Percentiles rank a stretch among this genome's conserved stretches.
Conservation (phyloP, 1,140 invertebrate genomes). For the Drosophila trapezifrons region DNA sequence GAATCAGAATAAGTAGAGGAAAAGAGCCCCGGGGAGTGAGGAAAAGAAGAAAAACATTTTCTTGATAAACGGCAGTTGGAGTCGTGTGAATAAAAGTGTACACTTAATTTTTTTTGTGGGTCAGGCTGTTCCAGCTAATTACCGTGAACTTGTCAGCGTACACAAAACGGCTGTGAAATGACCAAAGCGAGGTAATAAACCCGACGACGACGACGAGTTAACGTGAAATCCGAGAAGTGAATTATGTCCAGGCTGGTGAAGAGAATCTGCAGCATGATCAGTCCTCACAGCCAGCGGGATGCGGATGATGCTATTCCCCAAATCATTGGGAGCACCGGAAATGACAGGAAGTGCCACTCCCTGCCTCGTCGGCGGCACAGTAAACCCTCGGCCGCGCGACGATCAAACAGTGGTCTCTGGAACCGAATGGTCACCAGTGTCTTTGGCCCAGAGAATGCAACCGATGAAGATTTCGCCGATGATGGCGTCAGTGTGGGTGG, state of each 20-base stretch:
- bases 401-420: slow-evolving; percentile 37
- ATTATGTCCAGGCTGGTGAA: slow-evolving; percentile 67
- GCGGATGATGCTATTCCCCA: slow-evolving; percentile 11
- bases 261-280: slow-evolving; percentile 72
- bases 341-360: slow-evolving; percentile 40
- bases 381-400: slow-evolving; percentile 2
- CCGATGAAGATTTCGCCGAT: slow-evolving; percentile 5
- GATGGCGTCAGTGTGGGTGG: slow-evolving; percentile 26
- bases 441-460: slow-evolving; percentile 16
- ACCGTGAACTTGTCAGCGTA: slow-evolving; percentile 62
- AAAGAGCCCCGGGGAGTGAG: not conserved
- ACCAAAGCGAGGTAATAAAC: slow-evolving; percentile 36
- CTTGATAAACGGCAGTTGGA: slow-evolving; percentile 53
- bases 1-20: slow-evolving; percentile 11
- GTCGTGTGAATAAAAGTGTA: slow-evolving; percentile 59
- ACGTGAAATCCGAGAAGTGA: slow-evolving; percentile 27
- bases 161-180: slow-evolving; percentile 45
- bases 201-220: slow-evolving; percentile 32
- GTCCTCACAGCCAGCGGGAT: slow-evolving; percentile 30
- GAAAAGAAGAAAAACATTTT: slow-evolving; percentile 53
- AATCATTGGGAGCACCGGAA: slow-evolving; percentile 1
- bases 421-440: slow-evolving; percentile 59
- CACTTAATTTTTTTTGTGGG: slow-evolving; percentile 17
- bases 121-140: slow-evolving; percentile 58
- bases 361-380: slow-evolving; percentile 52